These are phyloP conservation scores for Oryzias sinensis DNA, from an alignment of 2,797 vertebrate species.

Conservation along the genomic window DNA sequence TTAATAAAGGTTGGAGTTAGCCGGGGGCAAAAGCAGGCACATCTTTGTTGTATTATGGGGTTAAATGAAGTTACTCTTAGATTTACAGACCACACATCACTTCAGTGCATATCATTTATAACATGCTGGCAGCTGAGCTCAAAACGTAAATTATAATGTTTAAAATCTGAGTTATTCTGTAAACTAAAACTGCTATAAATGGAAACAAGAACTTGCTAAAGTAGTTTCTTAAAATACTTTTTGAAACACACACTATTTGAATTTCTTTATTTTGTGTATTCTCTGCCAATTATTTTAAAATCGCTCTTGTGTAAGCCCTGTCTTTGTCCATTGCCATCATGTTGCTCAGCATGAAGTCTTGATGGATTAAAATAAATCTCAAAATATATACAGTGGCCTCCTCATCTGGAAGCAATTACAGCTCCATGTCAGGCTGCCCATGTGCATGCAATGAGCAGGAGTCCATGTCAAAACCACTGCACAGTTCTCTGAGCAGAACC, in stretches of 20 bases:
- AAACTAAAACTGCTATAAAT: constrained; percentile 37
- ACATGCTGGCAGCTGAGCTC: constrained; percentile 45
- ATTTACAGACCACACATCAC: constrained; percentile 40
- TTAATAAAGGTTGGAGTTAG: constrained; percentile 6
- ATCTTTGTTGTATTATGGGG: constrained; percentile 38
- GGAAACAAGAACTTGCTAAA: constrained; percentile 24
- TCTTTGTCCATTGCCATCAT: constrained; percentile 28
- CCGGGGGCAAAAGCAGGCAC: constrained; percentile 14
- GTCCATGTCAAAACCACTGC: constrained; percentile 64
- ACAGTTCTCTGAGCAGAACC: constrained; percentile 65
- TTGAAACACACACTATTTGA: constrained; percentile 17
- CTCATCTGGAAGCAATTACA: constrained; percentile 71
- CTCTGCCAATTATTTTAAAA: constrained; percentile 34
- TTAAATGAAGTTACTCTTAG: constrained; percentile 20
- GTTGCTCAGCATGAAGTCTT: constrained; percentile 25
- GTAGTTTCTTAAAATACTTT: constrained; percentile 15
- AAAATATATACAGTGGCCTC: constrained; percentile 55
- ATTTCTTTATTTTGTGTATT: constrained; percentile 11
- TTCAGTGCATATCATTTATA: constrained; percentile 46
- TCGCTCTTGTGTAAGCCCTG: constrained; percentile 1
- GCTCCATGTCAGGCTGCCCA: constrained; percentile 66
- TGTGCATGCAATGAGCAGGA: constrained; percentile 73
- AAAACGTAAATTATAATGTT: constrained; percentile 57
- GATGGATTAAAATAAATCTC: constrained; percentile 57
- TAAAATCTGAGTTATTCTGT: constrained; percentile 34